A percentile compares a stretch with the other conserved stretches of the same genome.
phyloP scores from a whole-genome alignment of 2,797 vertebrate species.

The Rhinatrema bivittatum region DNA sequence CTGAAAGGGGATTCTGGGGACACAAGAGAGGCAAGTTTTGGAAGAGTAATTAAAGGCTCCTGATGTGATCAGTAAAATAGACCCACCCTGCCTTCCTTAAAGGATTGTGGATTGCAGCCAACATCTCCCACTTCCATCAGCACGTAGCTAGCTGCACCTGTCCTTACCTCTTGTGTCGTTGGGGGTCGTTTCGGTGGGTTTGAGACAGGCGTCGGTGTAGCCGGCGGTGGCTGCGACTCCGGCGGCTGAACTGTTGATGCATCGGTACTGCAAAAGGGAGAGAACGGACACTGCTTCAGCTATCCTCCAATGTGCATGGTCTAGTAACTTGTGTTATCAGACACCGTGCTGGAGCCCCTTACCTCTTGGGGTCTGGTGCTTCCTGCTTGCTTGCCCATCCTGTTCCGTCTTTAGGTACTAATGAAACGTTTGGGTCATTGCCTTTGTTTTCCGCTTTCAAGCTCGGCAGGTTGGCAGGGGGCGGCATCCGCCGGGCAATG shows the following conservation, averaged over 20 bases:
- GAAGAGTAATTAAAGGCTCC: background rate
- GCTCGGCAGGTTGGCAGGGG: slow-evolving; percentile 93
- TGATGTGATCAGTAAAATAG: background rate
- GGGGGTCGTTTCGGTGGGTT: slow-evolving; percentile 81
- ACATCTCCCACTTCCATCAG: too few species aligned
- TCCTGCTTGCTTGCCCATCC: slow-evolving; percentile 98
- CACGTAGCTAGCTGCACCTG: background rate
- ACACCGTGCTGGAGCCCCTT: background rate
- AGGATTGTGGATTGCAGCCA: too few species aligned
- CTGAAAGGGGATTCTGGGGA: slow-evolving; percentile 63
- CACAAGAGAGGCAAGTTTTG: background rate
- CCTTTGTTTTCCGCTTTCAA: slow-evolving; percentile 98
- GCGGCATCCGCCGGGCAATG: slow-evolving; percentile 92
- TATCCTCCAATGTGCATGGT: too few species aligned
- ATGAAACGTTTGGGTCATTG: slow-evolving; percentile 94
- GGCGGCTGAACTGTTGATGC: slow-evolving; percentile 84
- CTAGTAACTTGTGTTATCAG: too few species aligned
- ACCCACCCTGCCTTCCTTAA: background rate
- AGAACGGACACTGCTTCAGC: background rate
- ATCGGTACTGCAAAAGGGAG: slow-evolving; percentile 74
- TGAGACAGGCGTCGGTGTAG: slow-evolving; percentile 82
- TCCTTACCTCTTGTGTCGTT: slow-evolving; percentile 74
- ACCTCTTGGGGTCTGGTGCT: slow-evolving; percentile 91
- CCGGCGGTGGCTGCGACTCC: slow-evolving; percentile 89
- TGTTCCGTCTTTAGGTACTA: slow-evolving; percentile 96